phyloP scores from a whole-genome alignment of 1,140 invertebrate species.

The Bombus superbus region DNA sequence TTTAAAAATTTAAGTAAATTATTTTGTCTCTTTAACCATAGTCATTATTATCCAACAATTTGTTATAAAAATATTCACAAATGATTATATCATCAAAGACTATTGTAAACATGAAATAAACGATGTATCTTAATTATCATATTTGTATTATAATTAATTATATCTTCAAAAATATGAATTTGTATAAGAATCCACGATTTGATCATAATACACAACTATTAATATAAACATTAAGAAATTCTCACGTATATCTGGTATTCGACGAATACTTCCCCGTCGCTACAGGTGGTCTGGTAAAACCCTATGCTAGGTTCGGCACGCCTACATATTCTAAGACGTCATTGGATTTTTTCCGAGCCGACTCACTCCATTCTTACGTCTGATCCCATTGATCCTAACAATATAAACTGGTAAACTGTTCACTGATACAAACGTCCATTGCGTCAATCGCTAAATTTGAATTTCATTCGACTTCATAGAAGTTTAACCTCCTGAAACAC shows the following conservation, averaged over 20 bases:
- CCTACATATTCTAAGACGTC: conserved; percentile 26
- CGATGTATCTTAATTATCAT: not conserved
- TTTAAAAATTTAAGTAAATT: not conserved
- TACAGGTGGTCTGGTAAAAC: conserved; percentile 42
- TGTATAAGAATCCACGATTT: too few species aligned
- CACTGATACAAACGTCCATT: not conserved
- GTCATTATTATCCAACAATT: not conserved
- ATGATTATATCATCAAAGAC: too few species aligned
- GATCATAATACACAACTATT: not conserved
- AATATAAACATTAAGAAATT: not conserved
- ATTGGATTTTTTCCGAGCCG: conserved; percentile 32
- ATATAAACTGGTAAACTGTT: not conserved
- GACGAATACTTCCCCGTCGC: conserved; percentile 17
- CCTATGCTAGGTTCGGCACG: not conserved
- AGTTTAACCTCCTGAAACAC: not conserved
- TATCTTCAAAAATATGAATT: too few species aligned
- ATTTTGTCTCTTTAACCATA: not conserved
- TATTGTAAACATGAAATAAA: not conserved
- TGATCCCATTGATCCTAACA: conserved; percentile 1
- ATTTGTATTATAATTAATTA: too few species aligned
- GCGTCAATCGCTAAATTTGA: conserved; percentile 62
- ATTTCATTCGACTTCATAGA: conserved; percentile 17
- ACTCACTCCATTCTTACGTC: not conserved
- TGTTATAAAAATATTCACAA: not conserved
- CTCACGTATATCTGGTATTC: not conserved